Conservation (phyloP, 1,140 invertebrate genomes). For the Chrysoperla carnea region DNA sequence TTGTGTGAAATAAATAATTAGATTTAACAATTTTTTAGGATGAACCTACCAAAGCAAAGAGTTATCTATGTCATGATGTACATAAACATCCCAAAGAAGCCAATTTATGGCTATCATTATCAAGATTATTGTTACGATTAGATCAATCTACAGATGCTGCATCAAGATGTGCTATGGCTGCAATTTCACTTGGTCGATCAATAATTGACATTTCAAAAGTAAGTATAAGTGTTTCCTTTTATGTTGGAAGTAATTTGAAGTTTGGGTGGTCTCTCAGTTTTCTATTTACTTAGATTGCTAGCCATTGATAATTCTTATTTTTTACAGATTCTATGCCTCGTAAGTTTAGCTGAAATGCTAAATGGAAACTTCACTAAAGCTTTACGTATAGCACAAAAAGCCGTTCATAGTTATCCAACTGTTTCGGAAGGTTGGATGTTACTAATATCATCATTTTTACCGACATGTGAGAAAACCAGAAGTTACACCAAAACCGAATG, state of each 20-base stretch:
- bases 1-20: too few relatives aligned
- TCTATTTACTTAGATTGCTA: too few relatives aligned
- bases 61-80: constrained; percentile 4
- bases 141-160: constrained; percentile 8
- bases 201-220: constrained; percentile 14
- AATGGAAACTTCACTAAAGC: constrained; percentile 11
- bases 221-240: too few relatives aligned
- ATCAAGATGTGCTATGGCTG: constrained; percentile 11
- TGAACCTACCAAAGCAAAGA: neutral
- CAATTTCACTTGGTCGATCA: constrained; percentile 12
- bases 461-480: neutral
- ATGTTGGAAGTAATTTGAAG: too few relatives aligned
- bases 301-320: too few relatives aligned
- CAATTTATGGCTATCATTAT: constrained; percentile 14
- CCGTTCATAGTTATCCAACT: constrained; percentile 17
- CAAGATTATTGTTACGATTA: constrained; percentile 10
- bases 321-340: constrained; percentile 13
- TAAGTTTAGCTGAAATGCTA: constrained; percentile 11
- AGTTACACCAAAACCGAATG: neutral
- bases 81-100: constrained; percentile 15
- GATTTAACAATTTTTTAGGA: too few relatives aligned
- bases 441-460: neutral
- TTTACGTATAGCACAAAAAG: constrained; percentile 15
- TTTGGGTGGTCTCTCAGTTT: too few relatives aligned
- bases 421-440: neutral